Evolutionary conservation across 2,113 vertebrate species (phyloP).

Genomic region (Mormoops blainvillei): DNA sequence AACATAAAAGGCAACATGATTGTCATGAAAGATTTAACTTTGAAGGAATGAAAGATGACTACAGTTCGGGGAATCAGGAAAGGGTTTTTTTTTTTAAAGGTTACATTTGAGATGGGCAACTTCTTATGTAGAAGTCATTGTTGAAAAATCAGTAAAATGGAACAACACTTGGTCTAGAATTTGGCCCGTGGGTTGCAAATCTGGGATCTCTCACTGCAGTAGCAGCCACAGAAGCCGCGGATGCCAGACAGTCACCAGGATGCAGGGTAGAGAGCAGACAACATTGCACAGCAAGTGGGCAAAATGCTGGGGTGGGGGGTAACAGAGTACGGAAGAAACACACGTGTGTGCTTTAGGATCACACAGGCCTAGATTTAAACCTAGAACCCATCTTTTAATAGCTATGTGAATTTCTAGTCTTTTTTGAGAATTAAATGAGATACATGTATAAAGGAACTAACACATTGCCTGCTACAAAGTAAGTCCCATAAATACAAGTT

Average conservation of each 20-base stretch:
- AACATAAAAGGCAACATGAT: background rate
- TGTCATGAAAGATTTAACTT: background rate
- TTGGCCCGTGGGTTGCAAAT: background rate
- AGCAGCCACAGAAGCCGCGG: background rate
- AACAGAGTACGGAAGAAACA: background rate
- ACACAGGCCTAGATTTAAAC: background rate
- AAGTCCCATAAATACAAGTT: background rate
- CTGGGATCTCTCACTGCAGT: background rate
- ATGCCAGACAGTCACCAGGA: background rate
- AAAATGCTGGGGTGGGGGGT: background rate
- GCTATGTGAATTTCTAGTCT: background rate
- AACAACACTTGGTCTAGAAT: background rate
- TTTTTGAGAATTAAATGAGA: background rate
- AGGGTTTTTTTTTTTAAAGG: background rate
- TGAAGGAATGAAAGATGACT: background rate
- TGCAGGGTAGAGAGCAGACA: background rate
- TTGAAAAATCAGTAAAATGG: background rate
- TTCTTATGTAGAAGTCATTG: background rate
- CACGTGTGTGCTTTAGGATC: background rate
- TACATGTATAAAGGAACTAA: background rate
- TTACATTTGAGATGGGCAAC: background rate
- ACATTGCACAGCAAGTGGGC: background rate
- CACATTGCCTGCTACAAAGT: background rate
- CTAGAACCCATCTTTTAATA: background rate
- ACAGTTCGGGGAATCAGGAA: background rate